These are phyloP conservation scores for Philhelius pedissequus DNA, from an alignment of 2,888 invertebrate genomes.

Conservation along the genomic window DNA sequence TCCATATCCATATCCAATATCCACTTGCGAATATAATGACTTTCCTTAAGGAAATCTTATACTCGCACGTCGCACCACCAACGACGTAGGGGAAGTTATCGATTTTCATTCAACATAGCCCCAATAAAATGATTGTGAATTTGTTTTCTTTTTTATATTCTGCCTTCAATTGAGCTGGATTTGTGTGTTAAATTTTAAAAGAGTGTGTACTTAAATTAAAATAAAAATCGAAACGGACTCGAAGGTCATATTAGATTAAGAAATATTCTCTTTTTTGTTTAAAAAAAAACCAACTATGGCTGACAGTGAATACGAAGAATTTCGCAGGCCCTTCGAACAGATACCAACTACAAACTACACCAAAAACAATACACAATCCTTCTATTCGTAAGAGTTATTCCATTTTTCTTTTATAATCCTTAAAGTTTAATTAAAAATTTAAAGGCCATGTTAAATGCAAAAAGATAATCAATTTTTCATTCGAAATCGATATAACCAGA, in stretches of 20 bases:
- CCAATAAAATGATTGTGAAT: slow-evolving; percentile 49
- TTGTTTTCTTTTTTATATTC: slow-evolving; percentile 63
- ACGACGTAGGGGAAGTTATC: slow-evolving; percentile 54
- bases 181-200: slow-evolving; percentile 4
- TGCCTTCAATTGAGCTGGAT: slow-evolving; percentile 9
- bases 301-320: slow-evolving; percentile 96
- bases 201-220: neutral
- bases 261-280: neutral
- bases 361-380: slow-evolving; percentile 83
- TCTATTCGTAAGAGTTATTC: slow-evolving; percentile 89
- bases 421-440: neutral
- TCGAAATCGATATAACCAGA: slow-evolving; percentile 35
- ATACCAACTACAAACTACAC: slow-evolving; percentile 88
- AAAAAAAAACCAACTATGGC: slow-evolving; percentile 83
- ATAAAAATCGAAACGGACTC: slow-evolving; percentile 1
- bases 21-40: slow-evolving; percentile 30
- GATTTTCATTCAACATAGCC: slow-evolving; percentile 62
- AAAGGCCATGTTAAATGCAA: neutral
- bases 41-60: slow-evolving; percentile 58
- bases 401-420: neutral
- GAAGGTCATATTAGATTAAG: slow-evolving; percentile 4
- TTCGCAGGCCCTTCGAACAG: slow-evolving; percentile 91
- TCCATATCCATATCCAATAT: neutral
- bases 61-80: slow-evolving; percentile 20
- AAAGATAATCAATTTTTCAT: slow-evolving; percentile 7